Evolutionary conservation across 2,113 vertebrate genomes (phyloP).

Genomic region (Archilochus colubris): DNA sequence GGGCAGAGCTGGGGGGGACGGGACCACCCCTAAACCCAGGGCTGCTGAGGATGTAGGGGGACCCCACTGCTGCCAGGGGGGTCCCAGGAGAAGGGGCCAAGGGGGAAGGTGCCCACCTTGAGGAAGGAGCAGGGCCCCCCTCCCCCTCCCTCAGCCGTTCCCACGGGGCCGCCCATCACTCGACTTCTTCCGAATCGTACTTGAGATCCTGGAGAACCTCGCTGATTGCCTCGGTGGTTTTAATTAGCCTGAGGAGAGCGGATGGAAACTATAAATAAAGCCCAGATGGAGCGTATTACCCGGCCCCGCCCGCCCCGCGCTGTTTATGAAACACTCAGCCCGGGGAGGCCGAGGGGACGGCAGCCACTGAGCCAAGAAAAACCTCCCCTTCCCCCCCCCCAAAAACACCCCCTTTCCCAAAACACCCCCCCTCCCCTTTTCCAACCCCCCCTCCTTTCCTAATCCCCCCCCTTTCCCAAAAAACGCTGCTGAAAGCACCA

Average conservation of each 20-base stretch:
- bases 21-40: background rate
- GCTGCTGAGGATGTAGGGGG: background rate
- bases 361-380: background rate
- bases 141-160: background rate
- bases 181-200: constrained; percentile 92
- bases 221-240: constrained; percentile 92
- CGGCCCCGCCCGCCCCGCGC: constrained; percentile 40
- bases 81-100: background rate
- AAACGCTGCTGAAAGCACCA: constrained; percentile 3
- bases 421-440: no score
- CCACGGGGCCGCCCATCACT: constrained; percentile 79
- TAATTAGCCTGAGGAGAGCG: constrained; percentile 90
- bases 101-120: background rate
- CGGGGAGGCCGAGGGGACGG: constrained; percentile 47
- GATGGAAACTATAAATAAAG: constrained; percentile 87
- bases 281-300: constrained; percentile 81
- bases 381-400: no score
- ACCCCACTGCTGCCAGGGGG: background rate
- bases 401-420: no score
- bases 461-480: background rate
- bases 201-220: constrained; percentile 97
- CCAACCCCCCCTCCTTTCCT: no score
- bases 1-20: background rate
- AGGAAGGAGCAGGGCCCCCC: background rate
- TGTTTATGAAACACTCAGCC: constrained; percentile 77